Percentiles rank a stretch among this genome's conserved stretches.
phyloP scores from a whole-genome alignment of 2,113 vertebrate species.

The Candoia aspera region DNA sequence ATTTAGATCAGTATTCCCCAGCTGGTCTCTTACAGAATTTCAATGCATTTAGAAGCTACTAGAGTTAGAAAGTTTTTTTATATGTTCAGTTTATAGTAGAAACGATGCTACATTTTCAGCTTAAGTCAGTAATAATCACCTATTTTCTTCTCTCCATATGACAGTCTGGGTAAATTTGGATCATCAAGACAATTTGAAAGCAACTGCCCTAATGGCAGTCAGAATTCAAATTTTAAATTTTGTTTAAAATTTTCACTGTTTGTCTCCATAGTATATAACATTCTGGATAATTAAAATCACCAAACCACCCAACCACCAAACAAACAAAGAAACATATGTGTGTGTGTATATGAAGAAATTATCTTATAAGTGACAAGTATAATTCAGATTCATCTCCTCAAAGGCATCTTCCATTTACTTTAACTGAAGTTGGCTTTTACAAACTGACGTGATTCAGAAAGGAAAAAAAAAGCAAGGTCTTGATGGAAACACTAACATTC shows the following conservation, averaged over 20 bases:
- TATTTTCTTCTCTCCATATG: neutral
- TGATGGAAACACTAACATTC: neutral
- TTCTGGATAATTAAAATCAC: slow-evolving; percentile 18
- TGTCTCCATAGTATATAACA: slow-evolving; percentile 62
- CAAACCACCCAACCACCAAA: no score
- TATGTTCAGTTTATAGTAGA: neutral
- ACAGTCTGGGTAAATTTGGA: neutral
- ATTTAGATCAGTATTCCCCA: no score
- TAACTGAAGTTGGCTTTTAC: neutral
- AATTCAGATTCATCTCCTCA: neutral
- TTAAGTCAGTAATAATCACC: neutral
- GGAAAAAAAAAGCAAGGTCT: neutral
- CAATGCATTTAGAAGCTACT: no score
- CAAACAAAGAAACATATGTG: no score
- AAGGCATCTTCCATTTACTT: rapidly evolving
- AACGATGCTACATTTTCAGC: neutral
- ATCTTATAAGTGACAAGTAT: neutral
- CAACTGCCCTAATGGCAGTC: slow-evolving; percentile 29
- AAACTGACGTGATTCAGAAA: neutral
- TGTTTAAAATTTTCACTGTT: slow-evolving; percentile 58
- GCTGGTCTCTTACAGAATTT: no score
- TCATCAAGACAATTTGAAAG: neutral
- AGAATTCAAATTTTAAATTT: slow-evolving; percentile 52
- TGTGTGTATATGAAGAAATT: no score
- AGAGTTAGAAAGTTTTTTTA: neutral